A percentile compares a stretch with the other conserved stretches of the same genome.
Evolutionary conservation across 2,113 vertebrate genomes (phyloP).

Genomic region (Dasyornis broadbenti): DNA sequence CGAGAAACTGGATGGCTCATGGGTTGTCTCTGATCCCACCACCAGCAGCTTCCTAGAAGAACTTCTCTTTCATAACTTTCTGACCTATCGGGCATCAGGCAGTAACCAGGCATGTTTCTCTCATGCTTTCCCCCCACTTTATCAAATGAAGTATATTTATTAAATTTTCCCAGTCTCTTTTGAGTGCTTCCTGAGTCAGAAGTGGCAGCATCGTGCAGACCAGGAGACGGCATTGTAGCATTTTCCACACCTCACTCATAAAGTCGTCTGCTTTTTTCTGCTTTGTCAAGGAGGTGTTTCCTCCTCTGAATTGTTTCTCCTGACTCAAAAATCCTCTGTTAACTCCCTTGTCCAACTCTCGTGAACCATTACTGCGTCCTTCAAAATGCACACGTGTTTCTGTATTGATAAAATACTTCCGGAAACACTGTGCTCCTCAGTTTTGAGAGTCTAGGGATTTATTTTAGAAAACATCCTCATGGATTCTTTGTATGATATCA

Average conservation of each 20-base stretch:
- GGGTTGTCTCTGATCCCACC: not conserved
- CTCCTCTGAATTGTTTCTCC: not conserved
- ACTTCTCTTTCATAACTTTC: not conserved
- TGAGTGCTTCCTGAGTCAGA: accelerated
- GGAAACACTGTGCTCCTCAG: not conserved
- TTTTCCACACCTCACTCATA: not conserved
- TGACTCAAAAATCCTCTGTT: not conserved
- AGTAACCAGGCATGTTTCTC: not conserved
- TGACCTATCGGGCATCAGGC: not conserved
- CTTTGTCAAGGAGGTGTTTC: not conserved
- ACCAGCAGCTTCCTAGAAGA: not conserved
- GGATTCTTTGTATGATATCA: not conserved
- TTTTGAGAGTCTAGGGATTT: not conserved
- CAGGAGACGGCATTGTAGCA: not conserved
- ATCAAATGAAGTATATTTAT: not conserved
- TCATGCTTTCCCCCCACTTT: not conserved
- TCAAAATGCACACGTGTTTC: not conserved
- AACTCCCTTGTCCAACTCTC: not conserved
- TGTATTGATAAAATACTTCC: not conserved
- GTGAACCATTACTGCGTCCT: not conserved
- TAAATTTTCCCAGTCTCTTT: not conserved
- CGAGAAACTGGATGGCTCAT: not conserved
- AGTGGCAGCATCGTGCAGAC: not conserved
- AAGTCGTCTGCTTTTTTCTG: not conserved
- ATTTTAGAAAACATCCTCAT: not conserved